Evolutionary conservation across 2,797 vertebrate genomes (phyloP).

Genomic region (Echeneis naucrates): DNA sequence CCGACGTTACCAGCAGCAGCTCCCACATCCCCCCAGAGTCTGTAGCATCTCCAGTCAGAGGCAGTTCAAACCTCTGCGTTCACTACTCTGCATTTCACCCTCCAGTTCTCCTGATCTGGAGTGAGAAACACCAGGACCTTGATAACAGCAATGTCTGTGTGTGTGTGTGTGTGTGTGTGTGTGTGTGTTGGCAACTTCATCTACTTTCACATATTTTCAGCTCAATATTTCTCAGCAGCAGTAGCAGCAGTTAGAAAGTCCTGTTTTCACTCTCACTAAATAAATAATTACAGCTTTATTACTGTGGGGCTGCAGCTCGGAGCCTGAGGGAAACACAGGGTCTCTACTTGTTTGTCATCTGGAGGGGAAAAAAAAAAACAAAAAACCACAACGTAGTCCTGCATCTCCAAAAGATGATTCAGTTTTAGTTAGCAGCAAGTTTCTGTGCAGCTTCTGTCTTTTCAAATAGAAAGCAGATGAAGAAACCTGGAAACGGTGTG

Average conservation of each 20-base stretch:
- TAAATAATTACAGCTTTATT: constrained; percentile 69
- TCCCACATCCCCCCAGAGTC: constrained; percentile 2
- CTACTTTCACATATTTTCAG: constrained; percentile 46
- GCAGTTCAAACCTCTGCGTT: constrained; percentile 23
- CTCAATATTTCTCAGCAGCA: constrained; percentile 41
- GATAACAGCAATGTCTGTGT: constrained; percentile 13
- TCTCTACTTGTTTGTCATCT: constrained; percentile 26
- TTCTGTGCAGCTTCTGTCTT: no score
- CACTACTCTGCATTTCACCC: constrained; percentile 34
- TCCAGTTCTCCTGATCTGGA: constrained; percentile 42
- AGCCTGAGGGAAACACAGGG: constrained; percentile 41
- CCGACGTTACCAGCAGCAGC: constrained; percentile 6
- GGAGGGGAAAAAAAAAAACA: no score
- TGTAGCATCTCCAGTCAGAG: background rate
- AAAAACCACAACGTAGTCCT: no score
- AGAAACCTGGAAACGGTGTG: background rate
- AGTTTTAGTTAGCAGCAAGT: no score
- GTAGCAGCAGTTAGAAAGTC: constrained; percentile 39
- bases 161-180: background rate
- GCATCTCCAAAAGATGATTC: no score
- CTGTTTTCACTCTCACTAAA: constrained; percentile 61
- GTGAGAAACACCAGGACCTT: constrained; percentile 43
- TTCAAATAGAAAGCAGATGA: no score
- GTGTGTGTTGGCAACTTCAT: constrained; percentile 38
- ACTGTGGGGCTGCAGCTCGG: constrained; percentile 37